Base-by-base conservation (phyloP, 1,140 invertebrate species). In the Drosophila willistoni region DNA sequence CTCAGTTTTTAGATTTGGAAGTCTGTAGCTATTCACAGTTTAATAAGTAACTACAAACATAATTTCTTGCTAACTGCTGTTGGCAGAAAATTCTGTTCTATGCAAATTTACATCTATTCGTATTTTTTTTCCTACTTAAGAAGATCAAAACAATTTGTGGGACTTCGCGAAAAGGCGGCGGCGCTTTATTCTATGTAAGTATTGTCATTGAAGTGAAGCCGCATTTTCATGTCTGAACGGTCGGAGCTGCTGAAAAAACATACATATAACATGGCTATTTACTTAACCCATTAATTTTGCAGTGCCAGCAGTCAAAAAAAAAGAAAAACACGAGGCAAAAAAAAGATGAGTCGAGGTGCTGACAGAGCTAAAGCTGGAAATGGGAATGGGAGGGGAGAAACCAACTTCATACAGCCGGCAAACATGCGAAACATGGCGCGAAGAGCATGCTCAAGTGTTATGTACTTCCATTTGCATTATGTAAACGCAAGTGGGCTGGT, bases 241-340 rank as follows among this genome's bases (percentile, higher is more conserved):
- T 4, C 22, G 3, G 36, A 42, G 14, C 69, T 34, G n/a, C 22
- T 9, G 14, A 33, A 25, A 29, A 67, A 7, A 34, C 42, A 69
- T 71, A 51, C 63, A 86, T 73, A 86, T 86, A 81, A 86, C 79
- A 82, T 73, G 71, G 83, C 73, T 81, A 89, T 87, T 87, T 87
- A 87, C 80, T 89, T 87, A 89, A 84, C 84, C 84, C 77, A 87
- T 89, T 87, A 87, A 84, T 89, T 75, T 55, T 72, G 70, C 59
- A 79, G 73, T 71, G 55, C 39, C 62, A 66, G 60, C 60, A 78
- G 75, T 71, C 59, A 57, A 29, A 55, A 74, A 36, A 10, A 63
- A 33, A 67, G 34, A 61, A 72, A 55, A 33, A 63, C 17, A 47
- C 47, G 44, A 66, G 72, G 51, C 68, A 65, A 68, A 51, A 55